Base-by-base conservation (phyloP, 2,888 invertebrate species). In the Rugalucina vietnamica region DNA sequence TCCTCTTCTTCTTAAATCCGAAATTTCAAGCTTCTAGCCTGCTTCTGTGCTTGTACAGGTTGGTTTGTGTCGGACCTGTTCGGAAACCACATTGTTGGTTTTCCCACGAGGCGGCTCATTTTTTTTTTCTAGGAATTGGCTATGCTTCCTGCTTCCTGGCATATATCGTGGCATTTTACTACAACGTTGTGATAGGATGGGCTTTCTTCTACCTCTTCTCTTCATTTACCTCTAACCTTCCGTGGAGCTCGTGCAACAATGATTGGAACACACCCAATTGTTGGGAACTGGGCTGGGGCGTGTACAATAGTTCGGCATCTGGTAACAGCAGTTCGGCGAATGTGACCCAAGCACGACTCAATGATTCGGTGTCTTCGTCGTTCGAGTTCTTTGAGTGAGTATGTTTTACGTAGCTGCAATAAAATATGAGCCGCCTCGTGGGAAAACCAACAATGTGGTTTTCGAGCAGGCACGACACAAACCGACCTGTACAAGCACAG, bases 101-200 rank as follows among this genome's bases (percentile, higher is more conserved):
- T n/a, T n/a, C n/a, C n/a, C n/a, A n/a, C n/a, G n/a, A n/a, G n/a
- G n/a, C n/a, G n/a, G n/a, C n/a, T n/a, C n/a, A n/a, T n/a, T 81
- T 27, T 32, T 60, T 60, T 81, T 97, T 98, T 93, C 97, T 98
- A 97, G 98, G 95, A 81, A 93, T 95, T 43, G 95, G 95, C 2
- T 92, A 93, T 84, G 94, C 95, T 1, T 93, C 93, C 37, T 94
- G 94, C 75, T 92, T 93, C 75, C 93, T 95, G 89, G 92, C 95
- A 4, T 95, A 93, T 86, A 91, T 92, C 72, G 95, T 95, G 5
- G 94, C 94, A 27, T 94, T 95, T 88, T 95, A 94, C 88, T 95
- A 95, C 91, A 98, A 98, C 95, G 97, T 97, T 78, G 97, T 98
- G 91, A 97, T 98, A 91, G 97, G 96, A 72, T 98, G 98, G 98